phyloP scores from a whole-genome alignment of 1,140 invertebrate genomes.

The Hylaeus volcanicus region DNA sequence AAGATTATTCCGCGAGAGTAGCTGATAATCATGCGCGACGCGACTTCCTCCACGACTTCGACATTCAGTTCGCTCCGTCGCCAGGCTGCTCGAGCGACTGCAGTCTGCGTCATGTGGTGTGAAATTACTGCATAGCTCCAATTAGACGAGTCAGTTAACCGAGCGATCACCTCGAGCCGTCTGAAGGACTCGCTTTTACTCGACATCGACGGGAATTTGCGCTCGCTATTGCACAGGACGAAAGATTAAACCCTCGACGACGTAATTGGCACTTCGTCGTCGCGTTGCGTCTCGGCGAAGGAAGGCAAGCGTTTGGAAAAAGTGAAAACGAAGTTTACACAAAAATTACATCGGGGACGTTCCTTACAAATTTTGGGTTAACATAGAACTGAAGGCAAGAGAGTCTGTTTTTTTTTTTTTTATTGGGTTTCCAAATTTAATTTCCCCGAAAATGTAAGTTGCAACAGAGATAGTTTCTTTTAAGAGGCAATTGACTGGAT shows the following conservation, averaged over 20 bases:
- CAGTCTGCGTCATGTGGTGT: conserved; percentile 13
- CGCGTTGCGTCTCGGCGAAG: no score
- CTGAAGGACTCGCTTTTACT: not conserved
- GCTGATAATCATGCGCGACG: conserved; percentile 33
- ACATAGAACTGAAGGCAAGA: no score
- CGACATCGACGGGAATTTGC: not conserved
- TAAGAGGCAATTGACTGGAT: no score
- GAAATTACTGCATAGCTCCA: conserved; percentile 21
- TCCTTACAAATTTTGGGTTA: no score
- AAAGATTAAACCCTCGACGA: not conserved
- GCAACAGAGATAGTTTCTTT: no score
- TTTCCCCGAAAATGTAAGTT: no score
- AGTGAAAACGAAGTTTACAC: no score
- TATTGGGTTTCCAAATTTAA: no score
- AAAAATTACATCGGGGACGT: no score
- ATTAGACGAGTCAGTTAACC: conserved; percentile 11
- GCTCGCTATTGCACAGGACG: not conserved
- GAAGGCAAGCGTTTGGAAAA: no score
- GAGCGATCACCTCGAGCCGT: conserved; percentile 7
- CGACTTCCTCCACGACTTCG: conserved; percentile 17
- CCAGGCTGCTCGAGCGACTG: conserved; percentile 6
- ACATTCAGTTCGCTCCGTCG: conserved; percentile 26
- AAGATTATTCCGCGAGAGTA: conserved; percentile 8
- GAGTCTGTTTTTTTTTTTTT: no score
- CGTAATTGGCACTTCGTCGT: not conserved